Base-by-base conservation (phyloP, 1,140 invertebrate species). In the Cyphomyrmex costatus region DNA sequence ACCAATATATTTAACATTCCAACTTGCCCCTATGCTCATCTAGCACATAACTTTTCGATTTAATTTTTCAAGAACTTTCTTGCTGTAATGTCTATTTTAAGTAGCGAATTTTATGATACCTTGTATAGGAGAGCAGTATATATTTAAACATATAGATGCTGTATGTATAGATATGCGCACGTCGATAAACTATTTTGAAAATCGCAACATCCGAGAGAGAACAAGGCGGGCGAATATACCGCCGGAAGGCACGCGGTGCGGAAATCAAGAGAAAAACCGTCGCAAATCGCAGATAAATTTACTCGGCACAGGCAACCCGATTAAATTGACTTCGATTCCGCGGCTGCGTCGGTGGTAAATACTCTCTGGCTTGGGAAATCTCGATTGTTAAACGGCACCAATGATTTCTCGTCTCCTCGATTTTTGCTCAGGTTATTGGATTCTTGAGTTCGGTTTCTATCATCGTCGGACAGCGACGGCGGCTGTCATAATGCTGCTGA, bases 341-440 rank as follows among this genome's bases (percentile, higher is more conserved):
- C 8, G 46, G 51, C 53, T 51, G 68, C 36, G 21, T 51, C 21
- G 58, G 58, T 30, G 61, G 68, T 82, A 80, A 82, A 86, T 82
- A 86, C 70, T 80, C 42, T 61, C 27, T 3, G 33, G 19, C 33
- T 16, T 71, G 33, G 53, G 33, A 80, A 78, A 87, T 85, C 53
- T 33, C 73, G 68, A 80, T 86, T 80, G 83, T 86, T 63, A 58
- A 60, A 80, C 36, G 68, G 21, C 27, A 51, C 36, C 60, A n/a
- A 12, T 86, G 78, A 78, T 73, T 87, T 65, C 65, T 56, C 70
- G 53, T 70, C 76, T 66, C 27, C 19, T 33, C 12, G 78, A 89
- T 56, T 85, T 84, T 87, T 85, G 70, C 30, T 53, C 65, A 16
- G 33, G 42, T 87, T 89, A 88, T 85, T 73, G 79, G 79, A 85